A percentile compares a stretch with the other conserved stretches of the same genome.
Evolutionary conservation across 2,888 invertebrate species (phyloP).

Genomic region (Bellardia pandia): DNA sequence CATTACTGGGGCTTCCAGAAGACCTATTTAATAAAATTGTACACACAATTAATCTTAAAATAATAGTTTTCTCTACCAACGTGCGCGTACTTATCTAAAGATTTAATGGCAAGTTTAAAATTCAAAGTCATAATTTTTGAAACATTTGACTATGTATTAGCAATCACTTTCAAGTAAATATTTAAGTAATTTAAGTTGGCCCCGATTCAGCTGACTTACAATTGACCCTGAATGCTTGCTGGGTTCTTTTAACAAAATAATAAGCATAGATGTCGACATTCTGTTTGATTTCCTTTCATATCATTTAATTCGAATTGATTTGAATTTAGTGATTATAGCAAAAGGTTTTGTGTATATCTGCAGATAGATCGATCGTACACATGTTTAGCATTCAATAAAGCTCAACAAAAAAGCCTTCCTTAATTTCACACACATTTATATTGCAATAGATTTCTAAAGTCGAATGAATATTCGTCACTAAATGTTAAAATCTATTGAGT

Average conservation of each 20-base stretch:
- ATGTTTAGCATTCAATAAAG: slow-evolving; percentile 15
- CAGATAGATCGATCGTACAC: slow-evolving; percentile 26
- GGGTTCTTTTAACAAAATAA: slow-evolving; percentile 22
- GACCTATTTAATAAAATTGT: too few relatives aligned
- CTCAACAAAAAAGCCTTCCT: background rate
- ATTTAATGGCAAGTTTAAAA: too few relatives aligned
- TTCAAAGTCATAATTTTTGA: too few relatives aligned
- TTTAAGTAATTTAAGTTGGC: background rate
- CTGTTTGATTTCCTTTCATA: background rate
- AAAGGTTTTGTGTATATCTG: slow-evolving; percentile 4
- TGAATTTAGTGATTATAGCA: background rate
- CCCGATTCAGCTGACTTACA: background rate
- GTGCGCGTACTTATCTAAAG: too few relatives aligned
- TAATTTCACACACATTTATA: background rate
- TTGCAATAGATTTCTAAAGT: slow-evolving; percentile 9
- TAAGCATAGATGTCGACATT: slow-evolving; percentile 5
- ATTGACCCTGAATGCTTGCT: slow-evolving; percentile 25
- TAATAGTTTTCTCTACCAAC: too few relatives aligned
- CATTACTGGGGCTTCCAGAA: too few relatives aligned
- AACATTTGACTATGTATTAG: too few relatives aligned
- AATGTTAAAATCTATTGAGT: background rate
- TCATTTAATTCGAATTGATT: slow-evolving; percentile 6
- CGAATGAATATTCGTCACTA: background rate
- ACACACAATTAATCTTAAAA: too few relatives aligned
- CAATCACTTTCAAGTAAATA: background rate